phyloP scores from a whole-genome alignment of 2,888 invertebrate genomes.

The Osedax fenrisi region DNA sequence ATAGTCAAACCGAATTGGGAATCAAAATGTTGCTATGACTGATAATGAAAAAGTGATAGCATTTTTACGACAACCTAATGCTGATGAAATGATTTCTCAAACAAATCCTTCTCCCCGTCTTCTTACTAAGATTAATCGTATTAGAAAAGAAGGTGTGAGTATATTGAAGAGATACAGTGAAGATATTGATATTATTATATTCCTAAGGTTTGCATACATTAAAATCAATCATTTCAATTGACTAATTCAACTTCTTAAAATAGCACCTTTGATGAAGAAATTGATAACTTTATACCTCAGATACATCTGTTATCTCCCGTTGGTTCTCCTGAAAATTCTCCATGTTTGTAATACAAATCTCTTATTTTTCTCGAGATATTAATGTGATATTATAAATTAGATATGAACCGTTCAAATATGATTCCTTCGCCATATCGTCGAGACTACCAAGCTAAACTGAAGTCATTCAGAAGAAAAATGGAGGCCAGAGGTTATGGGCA shows the following conservation, averaged over 20 bases:
- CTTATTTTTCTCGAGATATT: too few species aligned
- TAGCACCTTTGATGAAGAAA: background rate
- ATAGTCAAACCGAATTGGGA: too few species aligned
- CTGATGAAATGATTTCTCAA: slow-evolving; percentile 68
- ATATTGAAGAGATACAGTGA: slow-evolving; percentile 75
- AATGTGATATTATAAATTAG: too few species aligned
- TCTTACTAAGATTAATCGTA: slow-evolving; percentile 71
- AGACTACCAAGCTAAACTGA: slow-evolving; percentile 84
- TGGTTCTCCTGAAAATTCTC: background rate
- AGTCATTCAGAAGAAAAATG: slow-evolving; percentile 82
- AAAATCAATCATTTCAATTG: too few species aligned
- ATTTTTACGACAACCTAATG: slow-evolving; percentile 84
- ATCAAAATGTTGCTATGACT: background rate
- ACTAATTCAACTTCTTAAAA: background rate
- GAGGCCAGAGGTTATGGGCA: slow-evolving; percentile 93
- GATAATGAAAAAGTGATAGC: slow-evolving; percentile 83
- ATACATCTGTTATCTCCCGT: background rate
- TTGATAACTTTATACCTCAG: background rate
- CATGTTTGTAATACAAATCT: background rate
- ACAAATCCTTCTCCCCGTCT: slow-evolving; percentile 60
- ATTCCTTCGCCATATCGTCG: slow-evolving; percentile 78
- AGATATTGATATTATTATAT: slow-evolving; percentile 80
- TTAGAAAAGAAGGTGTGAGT: slow-evolving; percentile 73
- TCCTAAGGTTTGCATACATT: slow-evolving; percentile 62
- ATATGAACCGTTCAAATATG: background rate